phyloP scores from a whole-genome alignment of 2,113 vertebrate species.

The Gasterosteus aculeatus region DNA sequence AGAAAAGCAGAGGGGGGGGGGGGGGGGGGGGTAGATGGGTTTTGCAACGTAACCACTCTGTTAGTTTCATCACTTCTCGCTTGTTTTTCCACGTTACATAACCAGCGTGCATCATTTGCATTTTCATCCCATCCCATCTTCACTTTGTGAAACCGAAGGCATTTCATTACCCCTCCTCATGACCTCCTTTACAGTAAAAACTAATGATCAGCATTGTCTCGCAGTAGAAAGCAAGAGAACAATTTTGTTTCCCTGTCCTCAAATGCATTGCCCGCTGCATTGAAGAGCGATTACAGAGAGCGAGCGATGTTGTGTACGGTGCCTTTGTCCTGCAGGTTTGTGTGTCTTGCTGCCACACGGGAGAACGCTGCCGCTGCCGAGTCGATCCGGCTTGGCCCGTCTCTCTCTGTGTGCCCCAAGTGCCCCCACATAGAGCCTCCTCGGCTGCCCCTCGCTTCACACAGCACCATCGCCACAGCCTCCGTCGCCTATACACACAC shows the following conservation, averaged over 20 bases:
- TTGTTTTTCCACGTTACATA: slow-evolving; percentile 36
- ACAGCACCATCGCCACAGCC: slow-evolving; percentile 2
- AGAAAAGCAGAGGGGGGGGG: too few species aligned
- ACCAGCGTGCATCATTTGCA: slow-evolving; percentile 52
- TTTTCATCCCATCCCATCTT: slow-evolving; percentile 33
- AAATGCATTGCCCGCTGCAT: neutral
- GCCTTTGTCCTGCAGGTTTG: slow-evolving; percentile 37
- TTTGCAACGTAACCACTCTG: slow-evolving; percentile 16
- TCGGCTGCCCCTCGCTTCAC: slow-evolving; percentile 35
- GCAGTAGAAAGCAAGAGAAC: slow-evolving; percentile 4
- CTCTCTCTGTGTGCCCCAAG: slow-evolving; percentile 48
- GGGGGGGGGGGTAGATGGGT: slow-evolving; percentile 1
- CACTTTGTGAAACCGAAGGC: slow-evolving; percentile 33
- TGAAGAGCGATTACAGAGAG: neutral
- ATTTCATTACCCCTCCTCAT: slow-evolving; percentile 33
- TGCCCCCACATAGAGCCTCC: slow-evolving; percentile 61
- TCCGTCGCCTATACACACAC: slow-evolving; percentile 11
- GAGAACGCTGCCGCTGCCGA: slow-evolving; percentile 55
- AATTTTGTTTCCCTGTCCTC: neutral
- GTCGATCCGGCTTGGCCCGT: slow-evolving; percentile 49
- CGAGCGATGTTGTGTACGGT: neutral
- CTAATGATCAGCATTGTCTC: slow-evolving; percentile 13
- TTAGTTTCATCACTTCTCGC: slow-evolving; percentile 22
- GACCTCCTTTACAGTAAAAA: slow-evolving; percentile 39
- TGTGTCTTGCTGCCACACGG: slow-evolving; percentile 59